These are phyloP conservation scores for Trogon surrucura DNA, from an alignment of 2,113 vertebrate genomes.

Conservation along the genomic window DNA sequence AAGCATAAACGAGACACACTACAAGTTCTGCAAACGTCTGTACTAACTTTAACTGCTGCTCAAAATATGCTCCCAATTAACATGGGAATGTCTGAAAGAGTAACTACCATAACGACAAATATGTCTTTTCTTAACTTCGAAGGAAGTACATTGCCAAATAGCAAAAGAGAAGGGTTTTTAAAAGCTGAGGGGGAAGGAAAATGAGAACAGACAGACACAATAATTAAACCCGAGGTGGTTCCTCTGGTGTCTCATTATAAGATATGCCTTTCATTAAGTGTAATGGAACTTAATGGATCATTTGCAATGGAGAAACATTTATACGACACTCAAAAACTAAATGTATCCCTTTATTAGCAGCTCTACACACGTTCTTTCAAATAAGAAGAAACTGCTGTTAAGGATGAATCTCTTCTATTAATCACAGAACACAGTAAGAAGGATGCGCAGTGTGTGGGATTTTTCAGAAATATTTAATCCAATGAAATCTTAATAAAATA, in stretches of 20 bases:
- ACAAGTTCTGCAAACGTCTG: neutral
- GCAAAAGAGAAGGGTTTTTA: neutral
- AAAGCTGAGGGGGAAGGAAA: slow-evolving; percentile 11
- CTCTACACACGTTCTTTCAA: neutral
- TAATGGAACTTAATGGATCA: slow-evolving; percentile 58
- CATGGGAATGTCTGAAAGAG: neutral
- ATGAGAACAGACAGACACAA: neutral
- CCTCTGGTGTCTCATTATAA: slow-evolving; percentile 30
- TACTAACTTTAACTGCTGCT: slow-evolving; percentile 4
- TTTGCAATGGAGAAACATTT: slow-evolving; percentile 39
- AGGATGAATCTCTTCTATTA: neutral
- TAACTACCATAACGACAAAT: slow-evolving; percentile 8
- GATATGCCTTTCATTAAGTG: slow-evolving; percentile 44
- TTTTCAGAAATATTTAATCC: neutral
- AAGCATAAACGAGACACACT: neutral
- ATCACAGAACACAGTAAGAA: neutral
- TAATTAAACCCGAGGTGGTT: slow-evolving; percentile 36
- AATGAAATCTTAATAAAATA: neutral
- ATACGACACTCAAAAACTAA: neutral
- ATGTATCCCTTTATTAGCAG: neutral
- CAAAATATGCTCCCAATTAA: slow-evolving; percentile 49
- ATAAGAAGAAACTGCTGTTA: neutral
- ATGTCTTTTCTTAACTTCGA: slow-evolving; percentile 7
- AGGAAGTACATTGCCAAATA: neutral
- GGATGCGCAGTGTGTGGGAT: neutral